Base-by-base conservation (phyloP, 37 sponge, comb jelly and placozoan genomes). In the Dysidea cf. avara region DNA sequence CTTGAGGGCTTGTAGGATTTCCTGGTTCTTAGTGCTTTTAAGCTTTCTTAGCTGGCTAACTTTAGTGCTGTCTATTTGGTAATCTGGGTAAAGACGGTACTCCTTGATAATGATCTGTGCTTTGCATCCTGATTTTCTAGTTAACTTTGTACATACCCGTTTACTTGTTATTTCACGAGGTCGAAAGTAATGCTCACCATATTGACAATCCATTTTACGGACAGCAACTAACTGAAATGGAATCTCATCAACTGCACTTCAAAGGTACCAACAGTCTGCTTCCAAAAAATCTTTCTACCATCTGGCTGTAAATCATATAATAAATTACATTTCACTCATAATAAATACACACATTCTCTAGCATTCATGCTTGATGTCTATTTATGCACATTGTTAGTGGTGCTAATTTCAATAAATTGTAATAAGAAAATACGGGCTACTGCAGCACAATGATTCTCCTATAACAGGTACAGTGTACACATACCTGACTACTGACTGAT, bases 41-140 rank as follows among this genome's bases (percentile, higher is more conserved):
- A 60, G 11, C 9, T 49, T 16, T 4, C 49, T 57, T 20, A 11
- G 43, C 61, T n/a, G 14, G 28, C n/a, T 39, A 14, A 30, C 4
- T 40, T 60, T 20, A 14, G 13, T 36, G 13, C 4, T 9, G 17
- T 4, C 4, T 24, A 73, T 6, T 39, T 5, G 6, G 48, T 51
- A 73, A 7, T 57, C 61, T 25, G 62, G 61, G 34, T 29, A 73
- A 7, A 59, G 47, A 5, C 29, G 58, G 17, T 24, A 38, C 6
- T 25, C 21, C 21, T 59, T 50, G 47, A 57, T 21, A 11, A 22
- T 17, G 16, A 73, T 73, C 17, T 57, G 61, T 33, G 74, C 74
- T 18, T 37, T 25, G 48, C 74, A 73, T 6, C 74, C 74, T 21
- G 60, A 18, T 38, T 73, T 73, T 30, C 74, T 26, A 13, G 74